A percentile compares a stretch with the other conserved stretches of the same genome.
phyloP scores from a whole-genome alignment of 2,888 invertebrate species.

The Drosophila hawaiiensis region DNA sequence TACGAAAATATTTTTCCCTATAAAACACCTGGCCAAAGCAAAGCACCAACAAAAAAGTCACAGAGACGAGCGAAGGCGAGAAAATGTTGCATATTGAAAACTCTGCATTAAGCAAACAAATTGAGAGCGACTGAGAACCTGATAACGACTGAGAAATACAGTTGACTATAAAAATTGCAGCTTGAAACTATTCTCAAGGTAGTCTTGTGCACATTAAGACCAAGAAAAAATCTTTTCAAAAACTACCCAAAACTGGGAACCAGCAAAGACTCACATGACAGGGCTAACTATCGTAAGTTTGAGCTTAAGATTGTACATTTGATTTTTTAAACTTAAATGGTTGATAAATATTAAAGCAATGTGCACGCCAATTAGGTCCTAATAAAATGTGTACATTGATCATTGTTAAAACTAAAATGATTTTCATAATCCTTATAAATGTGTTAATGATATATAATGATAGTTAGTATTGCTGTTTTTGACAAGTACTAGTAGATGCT shows the following conservation, averaged over 20 bases:
- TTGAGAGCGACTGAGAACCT: constrained; percentile 33
- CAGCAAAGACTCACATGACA: constrained; percentile 5
- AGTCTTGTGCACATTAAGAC: constrained; percentile 29
- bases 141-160: constrained; percentile 53
- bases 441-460: not conserved
- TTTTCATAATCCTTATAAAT: not conserved
- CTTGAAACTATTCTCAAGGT: constrained; percentile 42
- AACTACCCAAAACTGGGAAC: constrained; percentile 9
- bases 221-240: constrained; percentile 25
- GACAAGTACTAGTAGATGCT: not conserved
- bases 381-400: not conserved
- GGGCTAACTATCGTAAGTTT: not conserved
- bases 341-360: not conserved
- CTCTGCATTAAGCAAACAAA: constrained; percentile 68
- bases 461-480: not conserved
- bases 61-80: not conserved
- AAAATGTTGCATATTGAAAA: constrained; percentile 74
- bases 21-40: constrained; percentile 70
- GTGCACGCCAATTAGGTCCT: not conserved
- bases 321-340: not conserved
- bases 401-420: not conserved
- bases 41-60: constrained; percentile 13
- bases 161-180: constrained; percentile 30
- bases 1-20: constrained; percentile 70
- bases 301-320: constrained; percentile 6